Evolutionary conservation across 2,888 invertebrate genomes (phyloP).

Genomic region (Synanthedon formicaeformis): DNA sequence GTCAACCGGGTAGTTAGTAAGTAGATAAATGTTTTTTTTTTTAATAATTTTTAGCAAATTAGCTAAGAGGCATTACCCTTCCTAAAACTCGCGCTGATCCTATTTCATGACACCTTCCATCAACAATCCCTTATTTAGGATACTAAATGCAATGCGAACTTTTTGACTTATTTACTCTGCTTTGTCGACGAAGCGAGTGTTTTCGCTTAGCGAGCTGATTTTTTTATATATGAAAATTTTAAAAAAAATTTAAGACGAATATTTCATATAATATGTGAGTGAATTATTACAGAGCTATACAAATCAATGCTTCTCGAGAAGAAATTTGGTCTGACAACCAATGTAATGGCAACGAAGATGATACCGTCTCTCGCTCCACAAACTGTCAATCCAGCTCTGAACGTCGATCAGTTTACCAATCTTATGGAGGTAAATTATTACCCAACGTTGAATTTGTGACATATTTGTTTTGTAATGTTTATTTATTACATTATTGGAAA

Average conservation of each 20-base stretch:
- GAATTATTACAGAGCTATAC: slow-evolving; percentile 85
- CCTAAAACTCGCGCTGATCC: too few species aligned
- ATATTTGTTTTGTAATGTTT: background rate
- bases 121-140: too few species aligned
- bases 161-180: background rate
- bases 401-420: slow-evolving; percentile 44
- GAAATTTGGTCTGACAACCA: slow-evolving; percentile 89
- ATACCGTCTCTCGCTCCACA: slow-evolving; percentile 94
- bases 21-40: slow-evolving; percentile 51
- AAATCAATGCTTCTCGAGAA: slow-evolving; percentile 90
- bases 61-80: too few species aligned
- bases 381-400: slow-evolving; percentile 82
- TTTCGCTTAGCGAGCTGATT: background rate
- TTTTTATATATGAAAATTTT: too few species aligned
- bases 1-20: slow-evolving; percentile 93
- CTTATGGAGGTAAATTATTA: slow-evolving; percentile 45
- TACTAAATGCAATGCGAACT: background rate
- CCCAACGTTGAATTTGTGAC: background rate
- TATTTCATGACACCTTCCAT: too few species aligned
- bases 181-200: background rate
- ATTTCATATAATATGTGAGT: background rate
- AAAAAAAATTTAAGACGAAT: too few species aligned
- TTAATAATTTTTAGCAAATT: background rate
- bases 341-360: slow-evolving; percentile 92
- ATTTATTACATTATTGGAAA: background rate